phyloP scores from a whole-genome alignment of 2,888 invertebrate genomes.

The Hydriomena furcata region DNA sequence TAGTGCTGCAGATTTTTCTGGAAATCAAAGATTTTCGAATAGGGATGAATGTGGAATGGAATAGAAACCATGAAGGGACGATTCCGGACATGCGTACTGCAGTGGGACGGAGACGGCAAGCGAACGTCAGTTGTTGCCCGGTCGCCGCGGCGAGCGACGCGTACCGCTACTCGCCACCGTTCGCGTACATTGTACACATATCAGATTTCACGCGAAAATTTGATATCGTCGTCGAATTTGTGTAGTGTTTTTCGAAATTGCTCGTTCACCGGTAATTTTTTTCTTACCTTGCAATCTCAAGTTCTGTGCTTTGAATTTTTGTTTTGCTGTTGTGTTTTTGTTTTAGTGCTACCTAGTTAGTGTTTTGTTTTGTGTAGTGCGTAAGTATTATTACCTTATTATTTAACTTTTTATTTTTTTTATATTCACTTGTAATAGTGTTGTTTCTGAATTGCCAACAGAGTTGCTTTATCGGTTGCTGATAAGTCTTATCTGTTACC shows the following conservation, averaged over 20 bases:
- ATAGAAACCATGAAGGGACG: slow-evolving; percentile 65
- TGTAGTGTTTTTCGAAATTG: slow-evolving; percentile 67
- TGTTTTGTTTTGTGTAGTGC: slow-evolving; percentile 65
- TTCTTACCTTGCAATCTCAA: slow-evolving; percentile 36
- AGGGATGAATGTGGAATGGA: slow-evolving; percentile 55
- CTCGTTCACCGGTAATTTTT: slow-evolving; percentile 64
- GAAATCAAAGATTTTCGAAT: slow-evolving; percentile 41
- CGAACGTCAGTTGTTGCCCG: slow-evolving; percentile 71
- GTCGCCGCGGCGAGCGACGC: slow-evolving; percentile 62
- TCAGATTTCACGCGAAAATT: slow-evolving; percentile 82
- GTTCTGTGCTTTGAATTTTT: slow-evolving; percentile 56
- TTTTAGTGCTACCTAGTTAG: slow-evolving; percentile 65
- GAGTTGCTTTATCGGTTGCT: slow-evolving; percentile 73
- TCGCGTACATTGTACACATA: slow-evolving; percentile 71
- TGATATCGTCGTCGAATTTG: slow-evolving; percentile 78
- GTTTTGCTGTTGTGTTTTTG: slow-evolving; percentile 69
- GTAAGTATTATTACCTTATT: slow-evolving; percentile 54
- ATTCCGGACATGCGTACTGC: slow-evolving; percentile 79
- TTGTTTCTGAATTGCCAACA: slow-evolving; percentile 63
- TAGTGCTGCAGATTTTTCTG: not conserved
- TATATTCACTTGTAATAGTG: slow-evolving; percentile 38
- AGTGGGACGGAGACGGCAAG: slow-evolving; percentile 67
- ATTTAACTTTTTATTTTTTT: slow-evolving; percentile 21
- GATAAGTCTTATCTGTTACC: slow-evolving; percentile 69
- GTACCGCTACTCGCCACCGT: slow-evolving; percentile 41